Evolutionary conservation across 2,888 invertebrate genomes (phyloP), one percentile per base, ranked within the genome.

Genomic region (Heliconius charithonia): DNA sequence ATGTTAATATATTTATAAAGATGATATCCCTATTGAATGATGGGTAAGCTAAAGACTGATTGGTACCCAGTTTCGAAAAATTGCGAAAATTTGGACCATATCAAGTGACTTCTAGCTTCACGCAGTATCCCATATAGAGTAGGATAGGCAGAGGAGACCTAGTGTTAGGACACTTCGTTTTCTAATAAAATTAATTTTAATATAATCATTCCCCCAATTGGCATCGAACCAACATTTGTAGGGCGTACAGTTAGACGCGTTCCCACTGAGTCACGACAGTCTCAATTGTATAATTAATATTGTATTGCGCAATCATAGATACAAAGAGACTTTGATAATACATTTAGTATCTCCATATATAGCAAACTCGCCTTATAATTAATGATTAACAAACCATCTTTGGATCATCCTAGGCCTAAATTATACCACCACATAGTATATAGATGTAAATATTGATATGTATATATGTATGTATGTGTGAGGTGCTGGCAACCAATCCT

Each of bases 321-420:
- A 59, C 72, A 77, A 71, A 77, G 65, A 56, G 77, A 65, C 32
- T 65, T 77, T 77, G 65, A 77, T 77, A 66, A 77, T 72, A 65
- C 56, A 72, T 72, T 77, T 70, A 63, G 56, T 37, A 29, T 72
- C 72, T 56, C 32, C 72, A 32, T 59, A 59, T 72, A 59, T 59
- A n/a, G 72, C 59, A 25, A 12, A 10, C 32, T 59, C 59, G 32
- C 9, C 16, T 59, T 72, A 59, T 29, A 71, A 71, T 72, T 59
- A 59, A 59, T 72, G 59, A 32, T 32, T 71, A 71, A 59, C 59
- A 22, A 59, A n/a, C 59, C 59, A 59, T 72, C 59, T 72, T 32
- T 37, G 29, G 1, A 29, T 7, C 29, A 27, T 59, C 59, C 59
- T n/a, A 59, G 59, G 59, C n/a, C n/a, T 72, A 16, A 59, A 59